Conservation (phyloP, 2,113 vertebrate species). For the Rattus norvegicus region DNA sequence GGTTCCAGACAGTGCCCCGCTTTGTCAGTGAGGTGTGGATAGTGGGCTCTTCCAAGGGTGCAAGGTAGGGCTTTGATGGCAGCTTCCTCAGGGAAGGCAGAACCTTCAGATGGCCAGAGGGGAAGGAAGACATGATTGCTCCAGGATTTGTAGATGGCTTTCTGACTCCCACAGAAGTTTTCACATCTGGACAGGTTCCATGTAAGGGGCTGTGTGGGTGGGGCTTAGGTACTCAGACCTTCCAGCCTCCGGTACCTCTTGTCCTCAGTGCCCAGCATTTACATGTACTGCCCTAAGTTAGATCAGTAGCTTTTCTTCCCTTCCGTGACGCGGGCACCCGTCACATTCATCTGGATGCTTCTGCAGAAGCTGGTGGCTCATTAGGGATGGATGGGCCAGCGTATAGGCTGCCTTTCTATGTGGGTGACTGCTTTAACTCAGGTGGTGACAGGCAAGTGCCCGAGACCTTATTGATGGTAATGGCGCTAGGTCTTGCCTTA, state of each 20-base stretch:
- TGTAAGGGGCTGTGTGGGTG: background rate
- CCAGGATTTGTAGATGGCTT: background rate
- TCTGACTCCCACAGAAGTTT: background rate
- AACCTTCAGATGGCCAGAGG: background rate
- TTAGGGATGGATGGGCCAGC: background rate
- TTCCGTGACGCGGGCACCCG: fast-evolving
- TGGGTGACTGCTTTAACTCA: background rate
- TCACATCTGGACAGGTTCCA: background rate
- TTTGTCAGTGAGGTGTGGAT: background rate
- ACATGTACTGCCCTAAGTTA: background rate
- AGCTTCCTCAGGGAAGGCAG: background rate
- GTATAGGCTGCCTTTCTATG: background rate
- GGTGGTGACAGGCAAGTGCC: background rate
- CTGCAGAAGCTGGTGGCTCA: background rate
- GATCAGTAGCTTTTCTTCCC: background rate
- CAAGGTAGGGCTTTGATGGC: background rate
- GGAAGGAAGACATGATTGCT: no score
- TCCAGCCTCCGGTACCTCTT: conserved; percentile 35
- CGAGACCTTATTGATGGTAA: conserved; percentile 42
- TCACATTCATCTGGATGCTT: background rate
- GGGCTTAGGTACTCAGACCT: background rate
- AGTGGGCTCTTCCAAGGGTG: background rate
- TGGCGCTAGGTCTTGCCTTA: background rate
- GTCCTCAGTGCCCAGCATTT: background rate
- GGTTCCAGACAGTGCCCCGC: no score